Evolutionary conservation across 2,888 invertebrate genomes (phyloP), one percentile per base, ranked within the genome.

Genomic region (Sepioteuthis lessoniana): DNA sequence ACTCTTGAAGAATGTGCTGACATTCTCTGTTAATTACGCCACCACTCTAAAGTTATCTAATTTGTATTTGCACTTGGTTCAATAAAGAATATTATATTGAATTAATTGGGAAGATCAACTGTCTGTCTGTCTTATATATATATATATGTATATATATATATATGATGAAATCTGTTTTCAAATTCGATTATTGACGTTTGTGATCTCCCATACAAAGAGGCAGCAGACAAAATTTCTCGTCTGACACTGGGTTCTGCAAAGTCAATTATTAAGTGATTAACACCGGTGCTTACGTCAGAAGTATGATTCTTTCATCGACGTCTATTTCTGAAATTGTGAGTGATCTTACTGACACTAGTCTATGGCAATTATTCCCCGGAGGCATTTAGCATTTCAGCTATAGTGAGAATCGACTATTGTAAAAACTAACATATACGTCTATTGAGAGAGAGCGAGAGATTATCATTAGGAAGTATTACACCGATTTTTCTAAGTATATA

Each of bases 281-380:
- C 76, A n/a, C 16, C 16, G 76, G 21, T 76, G 31, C 76, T 76
- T n/a, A 76, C 76, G 76, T 76, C 76, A 76, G n/a, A n/a, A 76
- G 55, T 5, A 19, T 21, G 76, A 76, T 76, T n/a, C 76, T 76
- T n/a, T n/a, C n/a, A n/a, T 7, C 19, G 76, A 3, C 4, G 13
- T 76, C 76, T 76, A 76, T 76, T 76, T 76, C n/a, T 76, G n/a
- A n/a, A n/a, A n/a, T n/a, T 76, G 76, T 16, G 13, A 21, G n/a
- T 76, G n/a, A n/a, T 19, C 76, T 76, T 76, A 76, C 76, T 76
- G 76, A 76, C 76, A 76, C n/a, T n/a, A 76, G 76, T n/a, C n/a
- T n/a, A 76, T 76, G n/a, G 76, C n/a, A 76, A 76, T 76, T 76
- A 76, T n/a, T 55, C 25, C 16, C n/a, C n/a, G 76, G n/a, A n/a